Evolutionary conservation across 2,113 vertebrate species (phyloP).

Genomic region (Bungarus multicinctus): DNA sequence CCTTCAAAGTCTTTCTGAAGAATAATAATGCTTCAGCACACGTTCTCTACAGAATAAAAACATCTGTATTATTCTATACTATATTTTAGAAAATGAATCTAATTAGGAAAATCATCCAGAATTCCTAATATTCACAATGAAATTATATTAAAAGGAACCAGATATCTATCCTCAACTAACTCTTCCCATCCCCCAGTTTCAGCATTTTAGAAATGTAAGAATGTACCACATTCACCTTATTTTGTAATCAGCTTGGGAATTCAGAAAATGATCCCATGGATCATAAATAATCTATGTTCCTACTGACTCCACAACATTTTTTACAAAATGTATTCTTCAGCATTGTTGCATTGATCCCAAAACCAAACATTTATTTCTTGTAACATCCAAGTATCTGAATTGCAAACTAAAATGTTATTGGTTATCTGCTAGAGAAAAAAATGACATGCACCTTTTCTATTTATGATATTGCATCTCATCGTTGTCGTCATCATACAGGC

Average conservation of each 20-base stretch:
- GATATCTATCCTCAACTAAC: accelerated
- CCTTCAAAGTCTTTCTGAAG: background rate
- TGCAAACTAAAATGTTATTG: background rate
- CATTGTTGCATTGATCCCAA: background rate
- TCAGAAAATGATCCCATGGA: background rate
- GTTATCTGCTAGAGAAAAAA: background rate
- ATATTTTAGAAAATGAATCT: background rate
- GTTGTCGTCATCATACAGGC: background rate
- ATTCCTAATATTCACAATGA: background rate
- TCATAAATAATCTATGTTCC: background rate
- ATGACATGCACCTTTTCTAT: background rate
- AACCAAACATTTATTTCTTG: background rate
- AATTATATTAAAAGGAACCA: background rate
- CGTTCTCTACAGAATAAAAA: background rate
- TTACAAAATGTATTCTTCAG: background rate
- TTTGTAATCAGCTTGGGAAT: background rate
- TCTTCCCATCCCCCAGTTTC: background rate
- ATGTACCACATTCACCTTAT: background rate
- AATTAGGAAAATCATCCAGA: background rate
- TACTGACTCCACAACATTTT: background rate
- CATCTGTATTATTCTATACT: background rate
- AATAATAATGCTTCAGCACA: background rate
- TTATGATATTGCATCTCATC: background rate
- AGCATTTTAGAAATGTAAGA: background rate
- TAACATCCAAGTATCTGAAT: background rate